Conservation (phyloP, 1,140 invertebrate species). For the Hormaphis cornu region DNA sequence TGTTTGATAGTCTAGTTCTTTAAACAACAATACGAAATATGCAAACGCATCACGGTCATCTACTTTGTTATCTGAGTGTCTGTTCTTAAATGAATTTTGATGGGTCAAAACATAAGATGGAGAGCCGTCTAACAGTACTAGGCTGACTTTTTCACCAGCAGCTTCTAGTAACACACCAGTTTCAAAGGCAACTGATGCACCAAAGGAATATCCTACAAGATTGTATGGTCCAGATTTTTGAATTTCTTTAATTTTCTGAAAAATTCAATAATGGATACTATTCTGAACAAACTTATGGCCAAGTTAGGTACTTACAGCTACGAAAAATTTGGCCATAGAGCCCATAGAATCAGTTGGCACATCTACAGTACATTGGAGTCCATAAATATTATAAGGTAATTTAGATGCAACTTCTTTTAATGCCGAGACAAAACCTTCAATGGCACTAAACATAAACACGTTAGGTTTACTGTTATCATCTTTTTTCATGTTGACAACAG, state of each 20-base stretch:
- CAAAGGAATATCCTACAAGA: constrained; percentile 89
- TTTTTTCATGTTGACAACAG: constrained; percentile 10
- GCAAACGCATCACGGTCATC: constrained; percentile 52
- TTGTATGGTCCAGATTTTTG: constrained; percentile 75
- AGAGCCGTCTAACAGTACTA: constrained; percentile 85
- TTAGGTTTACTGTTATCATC: constrained; percentile 41
- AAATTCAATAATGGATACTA: background rate
- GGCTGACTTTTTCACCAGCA: constrained; percentile 50
- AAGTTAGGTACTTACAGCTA: constrained; percentile 46
- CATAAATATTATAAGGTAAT: constrained; percentile 70
- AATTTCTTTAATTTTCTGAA: constrained; percentile 59
- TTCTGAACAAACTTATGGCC: too few relatives aligned
- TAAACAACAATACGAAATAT: constrained; percentile 72
- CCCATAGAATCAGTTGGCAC: constrained; percentile 64
- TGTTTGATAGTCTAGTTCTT: constrained; percentile 62
- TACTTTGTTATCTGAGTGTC: constrained; percentile 43
- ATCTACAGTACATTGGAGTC: constrained; percentile 73
- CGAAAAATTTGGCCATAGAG: constrained; percentile 68
- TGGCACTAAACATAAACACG: constrained; percentile 77
- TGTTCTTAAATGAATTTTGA: constrained; percentile 54
- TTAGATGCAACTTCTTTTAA: constrained; percentile 59
- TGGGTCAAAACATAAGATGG: constrained; percentile 78
- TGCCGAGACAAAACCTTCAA: constrained; percentile 73
- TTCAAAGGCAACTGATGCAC: constrained; percentile 83
- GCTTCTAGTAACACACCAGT: constrained; percentile 77